Conservation (phyloP, 2,888 invertebrate species). For the Ischnus inquisitorius region DNA sequence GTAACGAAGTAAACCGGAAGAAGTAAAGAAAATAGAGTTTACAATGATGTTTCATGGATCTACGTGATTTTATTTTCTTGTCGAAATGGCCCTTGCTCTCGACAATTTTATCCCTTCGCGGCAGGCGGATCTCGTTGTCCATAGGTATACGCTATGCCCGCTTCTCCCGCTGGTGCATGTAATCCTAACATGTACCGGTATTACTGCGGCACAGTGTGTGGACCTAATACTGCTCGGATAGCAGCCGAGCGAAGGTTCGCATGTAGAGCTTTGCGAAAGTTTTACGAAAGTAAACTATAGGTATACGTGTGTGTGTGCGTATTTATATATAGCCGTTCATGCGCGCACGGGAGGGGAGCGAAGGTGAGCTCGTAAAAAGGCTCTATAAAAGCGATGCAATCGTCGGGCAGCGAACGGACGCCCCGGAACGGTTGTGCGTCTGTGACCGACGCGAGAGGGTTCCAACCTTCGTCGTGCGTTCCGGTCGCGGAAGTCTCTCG, state of each 20-base stretch:
- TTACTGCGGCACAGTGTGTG: neutral
- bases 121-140: neutral
- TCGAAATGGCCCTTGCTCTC: neutral
- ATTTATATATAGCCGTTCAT: slow-evolving; percentile 13
- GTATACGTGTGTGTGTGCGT: slow-evolving; percentile 4
- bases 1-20: neutral
- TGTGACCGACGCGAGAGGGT: slow-evolving; percentile 75
- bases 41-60: neutral
- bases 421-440: slow-evolving; percentile 73
- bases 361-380: slow-evolving; percentile 77
- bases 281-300: slow-evolving; percentile 26
- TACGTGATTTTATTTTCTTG: slow-evolving; percentile 37
- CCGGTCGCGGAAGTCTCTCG: slow-evolving; percentile 24
- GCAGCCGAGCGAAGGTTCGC: slow-evolving; percentile 28
- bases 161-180: neutral
- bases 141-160: neutral
- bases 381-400: slow-evolving; percentile 80
- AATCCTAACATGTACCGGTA: neutral
- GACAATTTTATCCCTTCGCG: slow-evolving; percentile 24
- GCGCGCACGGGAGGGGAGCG: slow-evolving; percentile 1
- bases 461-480: slow-evolving; percentile 45
- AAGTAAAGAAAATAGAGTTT: neutral
- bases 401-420: slow-evolving; percentile 68
- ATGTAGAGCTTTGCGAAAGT: slow-evolving; percentile 41
- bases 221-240: neutral